These are phyloP conservation scores for Crossocerus cetratus DNA, from an alignment of 2,888 invertebrate species.

Conservation along the genomic window DNA sequence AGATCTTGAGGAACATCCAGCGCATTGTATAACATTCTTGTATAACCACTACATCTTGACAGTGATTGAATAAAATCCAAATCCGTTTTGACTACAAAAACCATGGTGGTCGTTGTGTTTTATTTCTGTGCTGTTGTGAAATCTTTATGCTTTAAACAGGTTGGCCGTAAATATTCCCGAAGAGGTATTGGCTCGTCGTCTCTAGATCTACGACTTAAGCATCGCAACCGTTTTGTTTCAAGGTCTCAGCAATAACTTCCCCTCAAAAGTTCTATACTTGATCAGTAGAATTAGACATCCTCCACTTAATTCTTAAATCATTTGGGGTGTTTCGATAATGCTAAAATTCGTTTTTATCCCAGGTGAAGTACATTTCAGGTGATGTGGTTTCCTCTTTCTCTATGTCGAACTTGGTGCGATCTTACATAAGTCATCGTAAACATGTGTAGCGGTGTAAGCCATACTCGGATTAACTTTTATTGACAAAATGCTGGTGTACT, in stretches of 20 bases:
- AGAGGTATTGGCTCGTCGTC: constrained; percentile 15
- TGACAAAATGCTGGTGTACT: constrained; percentile 19
- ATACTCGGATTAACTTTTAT: constrained; percentile 17
- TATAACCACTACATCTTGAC: constrained; percentile 71
- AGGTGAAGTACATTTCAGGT: constrained; percentile 59
- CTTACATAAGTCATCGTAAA: constrained; percentile 31
- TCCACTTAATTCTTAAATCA: constrained; percentile 35
- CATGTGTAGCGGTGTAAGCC: constrained; percentile 18
- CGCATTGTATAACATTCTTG: constrained; percentile 74
- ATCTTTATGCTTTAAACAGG: constrained; percentile 58
- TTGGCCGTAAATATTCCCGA: constrained; percentile 32
- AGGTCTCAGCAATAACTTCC: constrained; percentile 17
- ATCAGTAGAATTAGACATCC: constrained; percentile 21
- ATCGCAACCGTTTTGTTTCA: constrained; percentile 30
- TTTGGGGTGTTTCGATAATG: constrained; percentile 25
- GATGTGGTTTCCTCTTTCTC: constrained; percentile 42
- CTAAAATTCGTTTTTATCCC: constrained; percentile 40
- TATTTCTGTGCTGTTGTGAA: constrained; percentile 67
- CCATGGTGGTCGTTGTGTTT: constrained; percentile 69
- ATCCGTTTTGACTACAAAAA: constrained; percentile 72
- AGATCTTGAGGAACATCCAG: constrained; percentile 70
- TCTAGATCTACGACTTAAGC: constrained; percentile 31
- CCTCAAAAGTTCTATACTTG: constrained; percentile 27
- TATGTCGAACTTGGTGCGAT: constrained; percentile 32
- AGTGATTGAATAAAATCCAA: constrained; percentile 75